Evolutionary conservation across 2,888 invertebrate genomes (phyloP).

Genomic region (Cerastis rubricosa): DNA sequence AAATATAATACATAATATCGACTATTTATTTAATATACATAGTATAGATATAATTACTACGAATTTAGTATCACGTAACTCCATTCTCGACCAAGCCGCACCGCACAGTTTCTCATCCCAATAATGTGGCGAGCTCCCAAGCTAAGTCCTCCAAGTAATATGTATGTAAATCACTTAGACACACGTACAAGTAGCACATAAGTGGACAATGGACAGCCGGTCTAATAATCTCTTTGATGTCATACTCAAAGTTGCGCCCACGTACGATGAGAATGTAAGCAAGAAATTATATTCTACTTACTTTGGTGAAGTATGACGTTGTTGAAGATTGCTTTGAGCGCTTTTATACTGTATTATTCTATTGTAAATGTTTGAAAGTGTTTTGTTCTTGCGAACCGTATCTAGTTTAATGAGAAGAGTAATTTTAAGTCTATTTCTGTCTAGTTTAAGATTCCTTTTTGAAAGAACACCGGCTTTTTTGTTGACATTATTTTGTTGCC

Average conservation of each 20-base stretch:
- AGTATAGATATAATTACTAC: too few relatives aligned
- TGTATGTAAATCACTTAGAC: constrained; percentile 55
- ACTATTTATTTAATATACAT: too few relatives aligned
- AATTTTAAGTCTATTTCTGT: background rate
- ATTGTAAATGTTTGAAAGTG: constrained; percentile 5
- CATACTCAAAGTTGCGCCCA: constrained; percentile 40
- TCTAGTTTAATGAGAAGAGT: background rate
- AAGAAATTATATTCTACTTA: constrained; percentile 53
- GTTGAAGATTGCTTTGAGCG: constrained; percentile 41
- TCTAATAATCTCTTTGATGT: constrained; percentile 65
- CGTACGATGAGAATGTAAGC: constrained; percentile 28
- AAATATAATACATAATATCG: too few relatives aligned
- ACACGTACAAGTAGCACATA: constrained; percentile 41
- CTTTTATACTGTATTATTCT: background rate
- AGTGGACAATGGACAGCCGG: constrained; percentile 56
- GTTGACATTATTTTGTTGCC: too few relatives aligned
- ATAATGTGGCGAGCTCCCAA: constrained; percentile 36
- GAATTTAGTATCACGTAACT: background rate
- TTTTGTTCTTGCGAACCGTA: background rate
- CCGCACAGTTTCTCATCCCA: background rate
- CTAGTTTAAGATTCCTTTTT: background rate
- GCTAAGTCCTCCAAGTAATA: constrained; percentile 35
- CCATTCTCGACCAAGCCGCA: background rate
- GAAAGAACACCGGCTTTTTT: too few relatives aligned
- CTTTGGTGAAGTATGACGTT: constrained; percentile 19